A percentile compares a stretch with the other conserved stretches of the same genome.
Conservation (phyloP, 1,140 invertebrate species). For the Lordiphosa clarofinis region DNA sequence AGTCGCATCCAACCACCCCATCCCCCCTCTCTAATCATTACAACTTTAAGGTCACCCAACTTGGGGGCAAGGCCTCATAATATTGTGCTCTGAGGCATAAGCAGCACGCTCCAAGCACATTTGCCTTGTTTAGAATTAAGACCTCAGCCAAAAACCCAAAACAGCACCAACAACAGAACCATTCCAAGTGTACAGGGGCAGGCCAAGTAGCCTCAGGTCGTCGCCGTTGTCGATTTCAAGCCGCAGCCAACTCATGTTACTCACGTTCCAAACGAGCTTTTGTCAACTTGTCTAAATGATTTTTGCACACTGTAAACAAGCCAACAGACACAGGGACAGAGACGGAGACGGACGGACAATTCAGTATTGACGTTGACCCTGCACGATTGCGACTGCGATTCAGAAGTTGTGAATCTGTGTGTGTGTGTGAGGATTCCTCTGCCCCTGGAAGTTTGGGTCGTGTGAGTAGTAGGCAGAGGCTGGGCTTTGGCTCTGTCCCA, state of each 20-base stretch:
- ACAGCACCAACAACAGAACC: constrained; percentile 32
- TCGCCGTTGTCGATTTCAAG: constrained; percentile 9
- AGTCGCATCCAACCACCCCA: no score
- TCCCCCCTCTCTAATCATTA: neutral
- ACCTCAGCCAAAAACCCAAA: constrained; percentile 53
- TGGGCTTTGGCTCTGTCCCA: no score
- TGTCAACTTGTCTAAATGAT: constrained; percentile 79
- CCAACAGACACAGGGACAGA: constrained; percentile 48
- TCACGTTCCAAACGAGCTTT: constrained; percentile 79
- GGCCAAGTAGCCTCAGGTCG: constrained; percentile 27
- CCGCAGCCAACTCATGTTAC: constrained; percentile 69
- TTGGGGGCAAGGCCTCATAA: constrained; percentile 51
- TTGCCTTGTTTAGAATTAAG: constrained; percentile 76
- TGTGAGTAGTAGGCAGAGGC: constrained; percentile 51
- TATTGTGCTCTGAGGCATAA: constrained; percentile 44
- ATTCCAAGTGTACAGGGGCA: constrained; percentile 34
- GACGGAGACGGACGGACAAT: constrained; percentile 30
- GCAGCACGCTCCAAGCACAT: constrained; percentile 70
- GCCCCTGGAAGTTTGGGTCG: constrained; percentile 48
- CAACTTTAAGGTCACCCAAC: constrained; percentile 57
- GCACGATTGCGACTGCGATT: constrained; percentile 75
- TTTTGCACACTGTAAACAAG: constrained; percentile 79
- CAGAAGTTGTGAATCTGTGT: constrained; percentile 57
- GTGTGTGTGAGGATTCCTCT: constrained; percentile 45
- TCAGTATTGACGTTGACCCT: constrained; percentile 73